Base-by-base conservation (phyloP, 2,113 vertebrate species). In the Gorsachius goisagi region DNA sequence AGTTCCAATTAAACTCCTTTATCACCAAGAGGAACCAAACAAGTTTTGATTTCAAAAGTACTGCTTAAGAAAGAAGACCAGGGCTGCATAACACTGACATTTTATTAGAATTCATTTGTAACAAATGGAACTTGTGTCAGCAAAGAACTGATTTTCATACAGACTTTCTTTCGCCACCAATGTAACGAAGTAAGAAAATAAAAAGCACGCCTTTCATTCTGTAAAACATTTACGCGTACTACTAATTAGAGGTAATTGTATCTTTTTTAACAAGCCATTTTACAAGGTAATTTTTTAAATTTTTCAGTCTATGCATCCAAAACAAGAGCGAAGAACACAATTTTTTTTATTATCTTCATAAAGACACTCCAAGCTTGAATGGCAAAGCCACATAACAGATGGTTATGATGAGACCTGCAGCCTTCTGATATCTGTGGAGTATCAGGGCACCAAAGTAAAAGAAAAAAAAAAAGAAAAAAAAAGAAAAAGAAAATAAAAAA, bases 31-130 rank as follows among this genome's bases (percentile, higher is more conserved):
- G 49, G 52, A 44, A 85, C 45, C 23, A 87, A 69, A 89, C 22
- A 74, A 72, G 15, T 16, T 88, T 67, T 59, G 79, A 67, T 89
- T 97, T 91, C 72, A 96, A 97, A 98, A 98, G 97, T 82, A 97
- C 97, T 97, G 95, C 90, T 95, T 94, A 96, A 97, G 79, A 98
- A 98, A 95, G 91, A 98, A 98, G 97, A 98, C 98, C 80, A 97
- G 96, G 97, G 97, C 95, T 99, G 99, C 99, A 99, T 99, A 99
- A 99, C 99, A 99, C 99, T 99, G 99, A 99, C 98, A 98, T 99
- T 99, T 99, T 99, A 99, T 99, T 99, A 99, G 99, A 99, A 99
- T 99, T 99, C 99, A 99, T 99, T 99, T 99, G 99, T 99, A 99
- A 99, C 99, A 99, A 99, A 99, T 99, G 99, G 99, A 99, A 99